A percentile compares a stretch with the other conserved stretches of the same genome.
Conservation (phyloP, 2,113 vertebrate genomes). For the Pampusana beccarii region DNA sequence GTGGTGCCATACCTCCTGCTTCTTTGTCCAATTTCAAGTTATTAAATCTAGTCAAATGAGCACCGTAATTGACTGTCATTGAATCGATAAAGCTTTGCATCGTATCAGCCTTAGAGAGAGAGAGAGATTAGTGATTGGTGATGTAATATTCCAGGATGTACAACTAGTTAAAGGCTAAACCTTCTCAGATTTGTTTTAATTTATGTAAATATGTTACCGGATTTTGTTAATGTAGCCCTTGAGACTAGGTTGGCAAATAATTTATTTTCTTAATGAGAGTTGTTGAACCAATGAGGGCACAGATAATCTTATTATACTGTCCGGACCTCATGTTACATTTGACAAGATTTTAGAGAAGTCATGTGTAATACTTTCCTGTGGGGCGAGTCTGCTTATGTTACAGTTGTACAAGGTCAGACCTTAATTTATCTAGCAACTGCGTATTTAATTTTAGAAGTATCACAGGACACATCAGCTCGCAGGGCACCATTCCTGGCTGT, state of each 20-base stretch:
- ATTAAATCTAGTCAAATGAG: neutral
- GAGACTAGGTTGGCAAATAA: neutral
- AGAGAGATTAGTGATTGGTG: neutral
- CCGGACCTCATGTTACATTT: constrained; percentile 65
- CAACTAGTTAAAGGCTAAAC: neutral
- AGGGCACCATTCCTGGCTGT: constrained; percentile 65
- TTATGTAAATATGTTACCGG: neutral
- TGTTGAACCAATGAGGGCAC: constrained; percentile 63
- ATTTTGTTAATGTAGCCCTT: neutral
- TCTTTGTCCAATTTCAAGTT: neutral
- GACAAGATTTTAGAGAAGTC: constrained; percentile 74
- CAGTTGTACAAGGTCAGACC: constrained; percentile 80
- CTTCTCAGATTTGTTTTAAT: neutral
- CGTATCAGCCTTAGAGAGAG: neutral
- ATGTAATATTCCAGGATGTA: neutral
- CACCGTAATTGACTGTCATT: neutral
- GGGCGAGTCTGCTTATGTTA: constrained; percentile 68
- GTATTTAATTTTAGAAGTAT: constrained; percentile 82
- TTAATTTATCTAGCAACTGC: constrained; percentile 83
- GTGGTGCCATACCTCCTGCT: neutral
- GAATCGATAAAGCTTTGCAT: neutral
- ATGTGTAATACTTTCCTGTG: constrained; percentile 70
- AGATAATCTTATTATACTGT: constrained; percentile 59
- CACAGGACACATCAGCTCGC: constrained; percentile 72
- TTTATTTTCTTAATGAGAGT: constrained; percentile 63